Conservation (phyloP, 2,797 vertebrate genomes). For the Rhabdophis nuchalis region DNA sequence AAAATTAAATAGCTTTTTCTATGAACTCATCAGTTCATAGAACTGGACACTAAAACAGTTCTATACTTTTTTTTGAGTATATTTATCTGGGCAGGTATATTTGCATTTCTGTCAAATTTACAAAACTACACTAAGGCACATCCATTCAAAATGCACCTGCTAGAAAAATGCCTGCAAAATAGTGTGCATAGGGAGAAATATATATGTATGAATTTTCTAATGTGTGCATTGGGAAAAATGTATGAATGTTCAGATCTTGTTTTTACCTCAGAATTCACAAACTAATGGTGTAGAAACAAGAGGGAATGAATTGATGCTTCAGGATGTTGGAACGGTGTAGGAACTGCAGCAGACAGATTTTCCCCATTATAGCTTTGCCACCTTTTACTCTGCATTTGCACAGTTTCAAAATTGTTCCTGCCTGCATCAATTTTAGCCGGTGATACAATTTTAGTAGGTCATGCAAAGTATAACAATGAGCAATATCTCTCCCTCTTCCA, state of each 20-base stretch:
- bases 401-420: background rate
- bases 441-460: background rate
- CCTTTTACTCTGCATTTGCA: background rate
- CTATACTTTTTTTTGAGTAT: background rate
- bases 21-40: background rate
- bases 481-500: background rate
- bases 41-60: background rate
- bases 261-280: background rate
- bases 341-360: background rate
- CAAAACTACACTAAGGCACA: background rate
- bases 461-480: constrained; percentile 12
- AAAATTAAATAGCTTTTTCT: background rate
- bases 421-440: background rate
- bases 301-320: background rate
- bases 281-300: background rate
- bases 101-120: background rate
- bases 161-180: background rate
- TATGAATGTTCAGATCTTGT: background rate
- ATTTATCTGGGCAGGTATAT: background rate
- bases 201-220: background rate
- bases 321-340: background rate
- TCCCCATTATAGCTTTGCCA: background rate
- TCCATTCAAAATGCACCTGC: background rate
- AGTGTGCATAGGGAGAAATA: background rate
- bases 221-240: background rate